Evolutionary conservation across 2,888 invertebrate species (phyloP), one percentile per base, ranked within the genome.

Genomic region (Tanypteryx hageni): DNA sequence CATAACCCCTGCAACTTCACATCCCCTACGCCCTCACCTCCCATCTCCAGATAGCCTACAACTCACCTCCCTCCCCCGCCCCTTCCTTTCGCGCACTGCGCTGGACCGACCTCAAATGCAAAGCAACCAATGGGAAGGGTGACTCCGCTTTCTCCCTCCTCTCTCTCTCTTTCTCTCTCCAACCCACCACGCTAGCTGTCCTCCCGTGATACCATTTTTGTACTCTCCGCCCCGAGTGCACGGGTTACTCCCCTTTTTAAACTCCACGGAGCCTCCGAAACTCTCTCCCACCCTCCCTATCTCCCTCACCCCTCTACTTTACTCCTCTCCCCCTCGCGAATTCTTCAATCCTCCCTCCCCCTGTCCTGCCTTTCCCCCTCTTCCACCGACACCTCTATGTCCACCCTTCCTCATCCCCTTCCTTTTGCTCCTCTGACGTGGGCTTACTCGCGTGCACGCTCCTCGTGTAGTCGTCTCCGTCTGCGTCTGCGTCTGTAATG

Each of bases 21-120:
- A 16, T n/a, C n/a, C 22, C 76, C 76, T 11, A 22, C 22, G 22
- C 22, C 11, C 8, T 22, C 9, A 68, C 44, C 44, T 44, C 44
- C 44, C 44, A 44, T 44, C 44, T 44, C 44, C 44, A 5, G 44
- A 44, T 44, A 44, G 5, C 5, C 44, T 44, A 44, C 1, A 44
- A 44, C 44, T 44, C 44, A 3, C 44, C 44, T 44, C 44, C 44
- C 44, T 44, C 44, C 44, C 5, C 44, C 44, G 44, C 44, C 76
- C 27, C 27, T 68, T 68, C 68, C 68, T 68, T 76, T 76, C 22
- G 76, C 76, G 27, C n/a, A 68, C 68, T 68, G 68, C 11, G 7
- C 68, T 68, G 68, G 68, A 68, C 68, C n/a, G 27, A 14, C 76
- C 76, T 76, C 76, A 76, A 76, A 76, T 22, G 76, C 76, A 76